Percentiles rank a stretch among this genome's conserved stretches.
Conservation (phyloP, 2,888 invertebrate genomes). For the Acanthococcus lagerstroemiae region DNA sequence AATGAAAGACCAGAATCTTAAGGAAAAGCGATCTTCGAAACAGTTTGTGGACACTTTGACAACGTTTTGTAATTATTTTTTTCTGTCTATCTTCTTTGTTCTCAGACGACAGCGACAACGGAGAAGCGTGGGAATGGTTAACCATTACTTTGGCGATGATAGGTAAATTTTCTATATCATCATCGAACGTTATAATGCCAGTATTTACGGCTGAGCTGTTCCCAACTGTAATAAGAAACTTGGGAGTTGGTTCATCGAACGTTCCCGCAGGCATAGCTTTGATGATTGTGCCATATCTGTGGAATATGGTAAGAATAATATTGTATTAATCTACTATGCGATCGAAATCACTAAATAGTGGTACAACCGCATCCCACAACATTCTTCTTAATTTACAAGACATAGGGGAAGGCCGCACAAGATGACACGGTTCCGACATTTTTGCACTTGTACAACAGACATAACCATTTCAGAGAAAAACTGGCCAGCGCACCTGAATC, state of each 20-base stretch:
- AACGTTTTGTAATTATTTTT: neutral
- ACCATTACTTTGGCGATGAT: slow-evolving; percentile 65
- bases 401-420: too few relatives aligned
- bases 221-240: slow-evolving; percentile 58
- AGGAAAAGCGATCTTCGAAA: too few relatives aligned
- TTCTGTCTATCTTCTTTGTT: neutral
- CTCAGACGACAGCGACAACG: slow-evolving; percentile 21
- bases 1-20: too few relatives aligned
- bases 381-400: too few relatives aligned
- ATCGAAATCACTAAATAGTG: too few relatives aligned
- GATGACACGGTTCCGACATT: too few relatives aligned
- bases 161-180: slow-evolving; percentile 68
- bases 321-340: neutral
- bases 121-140: slow-evolving; percentile 45
- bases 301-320: slow-evolving; percentile 54
- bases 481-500: too few relatives aligned
- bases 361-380: too few relatives aligned
- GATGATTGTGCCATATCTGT: slow-evolving; percentile 66
- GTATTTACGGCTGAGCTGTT: slow-evolving; percentile 63
- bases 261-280: slow-evolving; percentile 64
- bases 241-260: slow-evolving; percentile 64
- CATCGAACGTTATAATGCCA: slow-evolving; percentile 68
- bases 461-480: too few relatives aligned
- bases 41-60: too few relatives aligned
- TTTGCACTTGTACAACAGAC: too few relatives aligned